These are phyloP conservation scores for Lasioglossum marginatum DNA, from an alignment of 2,888 invertebrate genomes.

Conservation along the genomic window DNA sequence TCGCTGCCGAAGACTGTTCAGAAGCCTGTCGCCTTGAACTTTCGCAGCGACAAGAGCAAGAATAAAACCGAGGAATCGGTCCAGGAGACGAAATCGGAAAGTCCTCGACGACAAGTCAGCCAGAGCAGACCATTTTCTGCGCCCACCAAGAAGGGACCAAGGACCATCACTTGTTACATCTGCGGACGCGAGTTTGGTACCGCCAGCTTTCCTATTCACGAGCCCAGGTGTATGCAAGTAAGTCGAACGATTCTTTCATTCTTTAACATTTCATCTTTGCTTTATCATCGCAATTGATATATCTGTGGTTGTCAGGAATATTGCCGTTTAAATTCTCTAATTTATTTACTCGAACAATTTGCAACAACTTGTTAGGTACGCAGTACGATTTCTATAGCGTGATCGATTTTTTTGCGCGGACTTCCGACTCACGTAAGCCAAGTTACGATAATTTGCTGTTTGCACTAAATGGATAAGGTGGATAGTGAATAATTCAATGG, in stretches of 20 bases:
- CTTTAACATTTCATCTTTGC: background rate
- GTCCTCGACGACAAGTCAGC: slow-evolving; percentile 17
- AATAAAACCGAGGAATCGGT: slow-evolving; percentile 50
- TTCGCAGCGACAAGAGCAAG: slow-evolving; percentile 77
- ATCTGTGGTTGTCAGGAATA: too few relatives aligned
- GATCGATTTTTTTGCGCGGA: background rate
- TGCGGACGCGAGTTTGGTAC: slow-evolving; percentile 89
- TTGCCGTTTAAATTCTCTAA: background rate
- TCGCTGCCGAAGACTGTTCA: slow-evolving; percentile 85
- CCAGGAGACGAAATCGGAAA: slow-evolving; percentile 3
- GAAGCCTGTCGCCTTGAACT: slow-evolving; percentile 86
- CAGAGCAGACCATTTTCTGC: slow-evolving; percentile 50
- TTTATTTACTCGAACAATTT: background rate
- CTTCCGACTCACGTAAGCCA: background rate
- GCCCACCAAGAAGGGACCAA: slow-evolving; percentile 72
- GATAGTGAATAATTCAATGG: background rate
- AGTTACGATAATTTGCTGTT: background rate
- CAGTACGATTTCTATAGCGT: background rate
- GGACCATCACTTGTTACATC: slow-evolving; percentile 87
- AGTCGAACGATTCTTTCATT: background rate
- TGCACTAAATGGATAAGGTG: background rate
- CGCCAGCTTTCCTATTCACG: slow-evolving; percentile 88
- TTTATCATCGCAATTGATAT: background rate
- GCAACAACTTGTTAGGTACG: background rate
- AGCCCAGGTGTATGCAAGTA: slow-evolving; percentile 88